Evolutionary conservation across 1,140 invertebrate species (phyloP), one percentile per base, ranked within the genome.

Genomic region (Cataglyphis hispanica): DNA sequence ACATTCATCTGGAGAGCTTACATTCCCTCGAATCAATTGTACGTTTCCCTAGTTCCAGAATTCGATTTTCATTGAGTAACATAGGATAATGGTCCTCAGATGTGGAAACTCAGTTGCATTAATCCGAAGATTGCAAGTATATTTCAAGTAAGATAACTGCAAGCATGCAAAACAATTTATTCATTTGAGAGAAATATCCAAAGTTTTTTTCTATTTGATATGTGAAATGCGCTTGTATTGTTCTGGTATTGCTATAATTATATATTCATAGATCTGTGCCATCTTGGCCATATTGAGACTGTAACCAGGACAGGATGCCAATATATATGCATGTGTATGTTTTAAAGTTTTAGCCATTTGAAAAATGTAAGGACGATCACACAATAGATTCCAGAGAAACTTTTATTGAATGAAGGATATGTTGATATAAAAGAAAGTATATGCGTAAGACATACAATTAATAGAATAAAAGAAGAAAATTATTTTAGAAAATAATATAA

Each of bases 11-110:
- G 90, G 86, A 90, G 89, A 92, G 85, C 84, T 22, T 19, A 6
- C 46, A 72, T 84, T 87, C 67, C 78, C 56, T 87, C 53, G 61
- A 87, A 31, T 74, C 70, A 64, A 67, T 86, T 75, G 74, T 58
- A 70, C 91, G 37, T 90, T 92, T 90, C 86, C 90, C 74, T 88
- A 91, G 88, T 66, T 91, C 84, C 78, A 58, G 86, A 81, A 84
- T 16, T 67, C 22, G 31, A 50, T 67, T 89, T 34, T 63, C 27
- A 22, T 75, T 31, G 67, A 83, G 27, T 63, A 56, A 63, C 40
- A 11, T 56, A 53, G 31, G 34, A 16, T 40, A 58, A 81, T 22
- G 34, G 43, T 64, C 7, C 43, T 46, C 63, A 46, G 5, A n/a
- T 61, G 37, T 22, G 53, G 31, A 16, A 8, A 37, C 13, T 19